These are phyloP conservation scores for Temnothorax ravouxi DNA, from an alignment of 2,888 invertebrate species.

Conservation along the genomic window DNA sequence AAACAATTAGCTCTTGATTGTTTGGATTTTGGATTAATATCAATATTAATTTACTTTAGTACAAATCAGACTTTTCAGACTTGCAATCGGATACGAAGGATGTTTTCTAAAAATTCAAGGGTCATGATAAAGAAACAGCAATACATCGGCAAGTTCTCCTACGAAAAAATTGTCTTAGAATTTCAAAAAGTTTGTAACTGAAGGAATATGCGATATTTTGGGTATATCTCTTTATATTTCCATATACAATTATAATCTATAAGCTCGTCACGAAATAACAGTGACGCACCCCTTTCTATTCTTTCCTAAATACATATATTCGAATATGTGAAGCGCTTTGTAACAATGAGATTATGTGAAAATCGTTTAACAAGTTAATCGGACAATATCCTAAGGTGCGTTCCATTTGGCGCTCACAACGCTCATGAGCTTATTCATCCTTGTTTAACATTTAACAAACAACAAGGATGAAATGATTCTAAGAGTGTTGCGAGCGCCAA, in stretches of 20 bases:
- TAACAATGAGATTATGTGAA: not conserved
- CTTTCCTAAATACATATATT: not conserved
- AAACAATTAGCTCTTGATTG: not conserved
- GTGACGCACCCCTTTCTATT: not conserved
- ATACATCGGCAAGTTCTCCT: not conserved
- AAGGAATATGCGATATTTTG: constrained; percentile 21
- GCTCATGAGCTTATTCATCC: too few species aligned
- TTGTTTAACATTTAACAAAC: too few species aligned
- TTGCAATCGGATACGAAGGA: not conserved
- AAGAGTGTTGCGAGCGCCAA: too few species aligned
- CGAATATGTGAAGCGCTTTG: not conserved
- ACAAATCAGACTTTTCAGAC: not conserved
- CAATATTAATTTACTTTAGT: not conserved
- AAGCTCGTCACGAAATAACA: not conserved
- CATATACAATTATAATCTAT: constrained; percentile 65
- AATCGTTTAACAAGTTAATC: not conserved
- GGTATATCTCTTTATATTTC: constrained; percentile 69
- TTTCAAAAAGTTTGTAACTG: not conserved
- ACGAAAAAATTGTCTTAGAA: not conserved
- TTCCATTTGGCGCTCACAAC: too few species aligned
- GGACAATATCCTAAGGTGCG: not conserved
- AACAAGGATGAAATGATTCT: too few species aligned
- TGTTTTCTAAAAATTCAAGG: not conserved
- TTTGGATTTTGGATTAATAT: not conserved
- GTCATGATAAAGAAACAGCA: not conserved